These are phyloP conservation scores for Scortum barcoo DNA, from an alignment of 2,113 vertebrate species.

Conservation along the genomic window DNA sequence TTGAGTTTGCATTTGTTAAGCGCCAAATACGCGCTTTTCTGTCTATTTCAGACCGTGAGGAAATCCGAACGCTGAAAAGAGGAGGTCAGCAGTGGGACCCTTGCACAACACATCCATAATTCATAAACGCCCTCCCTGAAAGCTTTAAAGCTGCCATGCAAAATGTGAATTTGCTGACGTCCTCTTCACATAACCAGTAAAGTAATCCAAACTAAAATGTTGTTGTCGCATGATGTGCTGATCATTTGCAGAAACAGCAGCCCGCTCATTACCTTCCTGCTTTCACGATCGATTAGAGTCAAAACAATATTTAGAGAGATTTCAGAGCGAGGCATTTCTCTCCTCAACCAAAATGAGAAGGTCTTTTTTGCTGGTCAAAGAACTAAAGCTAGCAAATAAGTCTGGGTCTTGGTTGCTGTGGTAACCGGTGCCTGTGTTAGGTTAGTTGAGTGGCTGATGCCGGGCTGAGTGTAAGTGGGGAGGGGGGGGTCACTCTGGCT, in stretches of 20 bases:
- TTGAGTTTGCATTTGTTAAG: constrained; percentile 19
- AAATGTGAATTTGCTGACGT: constrained; percentile 17
- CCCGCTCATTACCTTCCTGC: neutral
- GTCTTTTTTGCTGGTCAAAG: constrained; percentile 58
- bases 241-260: neutral
- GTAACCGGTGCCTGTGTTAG: constrained; percentile 66
- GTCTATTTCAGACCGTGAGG: constrained; percentile 8
- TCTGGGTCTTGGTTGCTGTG: constrained; percentile 74
- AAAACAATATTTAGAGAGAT: neutral
- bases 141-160: constrained; percentile 34
- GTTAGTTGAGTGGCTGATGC: constrained; percentile 53
- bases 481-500: constrained; percentile 43
- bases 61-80: neutral
- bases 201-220: neutral
- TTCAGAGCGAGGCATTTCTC: constrained; percentile 1
- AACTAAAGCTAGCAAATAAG: constrained; percentile 62
- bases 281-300: neutral
- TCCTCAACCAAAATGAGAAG: constrained; percentile 34
- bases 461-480: constrained; percentile 14
- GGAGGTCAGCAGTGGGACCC: constrained; percentile 17
- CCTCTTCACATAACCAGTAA: neutral
- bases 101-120: constrained; percentile 28
- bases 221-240: neutral
- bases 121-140: constrained; percentile 1
- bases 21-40: neutral